Percentiles rank a stretch among this genome's conserved stretches.
These are phyloP conservation scores for Neuroscelio doddi DNA, from an alignment of 2,888 invertebrate genomes.

Conservation along the genomic window DNA sequence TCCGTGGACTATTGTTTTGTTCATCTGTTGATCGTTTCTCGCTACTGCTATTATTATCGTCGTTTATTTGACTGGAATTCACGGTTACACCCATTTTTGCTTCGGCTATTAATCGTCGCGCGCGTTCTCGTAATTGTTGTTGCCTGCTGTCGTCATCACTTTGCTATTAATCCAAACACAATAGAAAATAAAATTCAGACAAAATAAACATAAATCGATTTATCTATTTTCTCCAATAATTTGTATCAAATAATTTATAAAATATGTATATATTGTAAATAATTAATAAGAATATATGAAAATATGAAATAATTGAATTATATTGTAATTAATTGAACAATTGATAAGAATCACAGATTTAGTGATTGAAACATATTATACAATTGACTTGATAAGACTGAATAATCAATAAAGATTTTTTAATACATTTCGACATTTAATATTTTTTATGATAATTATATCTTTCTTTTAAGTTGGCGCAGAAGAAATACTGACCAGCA, in stretches of 20 bases:
- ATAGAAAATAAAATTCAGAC: slow-evolving; percentile 19
- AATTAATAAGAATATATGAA: background rate
- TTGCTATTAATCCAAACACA: slow-evolving; percentile 68
- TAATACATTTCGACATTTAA: too few species aligned
- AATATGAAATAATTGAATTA: too few species aligned
- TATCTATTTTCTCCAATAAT: too few species aligned
- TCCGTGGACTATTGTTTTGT: slow-evolving; percentile 69
- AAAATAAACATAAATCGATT: too few species aligned
- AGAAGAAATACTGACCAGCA: too few species aligned
- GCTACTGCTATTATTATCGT: slow-evolving; percentile 66
- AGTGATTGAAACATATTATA: too few species aligned
- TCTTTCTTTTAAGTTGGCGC: too few species aligned
- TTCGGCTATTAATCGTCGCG: slow-evolving; percentile 90
- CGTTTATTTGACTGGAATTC: slow-evolving; percentile 65
- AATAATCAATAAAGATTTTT: background rate
- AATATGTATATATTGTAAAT: background rate
- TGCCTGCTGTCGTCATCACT: slow-evolving; percentile 92
- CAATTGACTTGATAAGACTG: too few species aligned
- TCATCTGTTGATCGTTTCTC: slow-evolving; percentile 68
- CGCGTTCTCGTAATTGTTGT: slow-evolving; percentile 88
- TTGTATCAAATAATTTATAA: background rate
- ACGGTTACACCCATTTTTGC: slow-evolving; percentile 78
- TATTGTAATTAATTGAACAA: too few species aligned
- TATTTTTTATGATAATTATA: too few species aligned
- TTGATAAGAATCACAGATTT: too few species aligned